Base-by-base conservation (phyloP, 2,113 vertebrate species). In the Nesogale talazaci region DNA sequence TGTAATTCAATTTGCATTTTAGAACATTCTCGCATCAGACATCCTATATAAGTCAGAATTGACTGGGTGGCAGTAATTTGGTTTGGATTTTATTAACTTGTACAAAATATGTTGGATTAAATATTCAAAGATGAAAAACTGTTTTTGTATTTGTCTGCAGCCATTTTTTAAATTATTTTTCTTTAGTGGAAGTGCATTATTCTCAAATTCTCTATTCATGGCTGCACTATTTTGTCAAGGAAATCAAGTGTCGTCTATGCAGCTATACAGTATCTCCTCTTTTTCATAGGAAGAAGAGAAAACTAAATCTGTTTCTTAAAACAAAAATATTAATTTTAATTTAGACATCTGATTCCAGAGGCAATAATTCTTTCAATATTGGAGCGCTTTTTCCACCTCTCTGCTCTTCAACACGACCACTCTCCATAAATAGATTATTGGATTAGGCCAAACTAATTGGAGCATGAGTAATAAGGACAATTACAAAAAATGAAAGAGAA, bases 301-400 rank as follows among this genome's bases (percentile, higher is more conserved):
- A 65, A 5, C 11, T 86, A 36, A 63, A 3, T 5, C 23, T 63
- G 72, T 65, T 79, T 78, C 85, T 90, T 87, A 84, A 94, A 89
- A 86, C 59, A 86, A 94, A 84, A 31, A 36, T 19, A 34, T 61
- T 23, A 88, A 83, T 82, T 93, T 88, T 70, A 19, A 93, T 69
- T 82, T 88, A 80, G 69, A 75, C 70, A 82, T 20, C 57, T 94
- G 86, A 93, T 93, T 96, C 93, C 80, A 95, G 88, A 90, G 27
- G n/a, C 79, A 86, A 91, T 93, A 86, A 86, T 93, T 83, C 91
- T 90, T 91, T 91, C 20, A 85, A 93, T 78, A 93, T 78, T 87
- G 52, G 82, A 91, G n/a, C 0, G 20, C 65, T 82, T 57, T 82
- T 65, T 77, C 25, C 63, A 29, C 89, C 10, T 83, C 77, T 92